phyloP scores from a whole-genome alignment of 2,888 invertebrate species.

The Erpobdella octoculata region DNA sequence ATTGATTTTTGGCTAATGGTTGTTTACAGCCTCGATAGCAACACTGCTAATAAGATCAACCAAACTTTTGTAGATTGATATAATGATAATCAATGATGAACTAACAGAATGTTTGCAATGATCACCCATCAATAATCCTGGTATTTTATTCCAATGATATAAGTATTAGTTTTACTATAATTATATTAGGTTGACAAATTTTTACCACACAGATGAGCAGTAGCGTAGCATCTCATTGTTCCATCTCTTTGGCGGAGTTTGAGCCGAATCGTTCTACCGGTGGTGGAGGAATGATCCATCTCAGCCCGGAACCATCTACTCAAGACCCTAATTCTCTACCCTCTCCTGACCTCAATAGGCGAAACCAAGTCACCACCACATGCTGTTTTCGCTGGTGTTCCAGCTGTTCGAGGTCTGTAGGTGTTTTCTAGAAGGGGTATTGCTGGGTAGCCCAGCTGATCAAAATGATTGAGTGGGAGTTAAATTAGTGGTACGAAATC shows the following conservation, averaged over 20 bases:
- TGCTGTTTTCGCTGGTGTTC: constrained; percentile 33
- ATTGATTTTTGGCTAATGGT: too few relatives aligned
- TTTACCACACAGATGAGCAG: not conserved
- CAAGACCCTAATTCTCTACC: constrained; percentile 19
- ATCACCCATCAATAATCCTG: too few relatives aligned
- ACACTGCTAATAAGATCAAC: too few relatives aligned
- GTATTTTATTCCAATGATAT: too few relatives aligned
- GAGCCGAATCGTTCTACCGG: constrained; percentile 5
- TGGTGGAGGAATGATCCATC: constrained; percentile 13
- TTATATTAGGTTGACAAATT: not conserved
- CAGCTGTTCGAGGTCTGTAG: constrained; percentile 28
- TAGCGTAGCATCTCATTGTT: constrained; percentile 30
- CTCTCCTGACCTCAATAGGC: constrained; percentile 16
- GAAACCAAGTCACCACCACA: constrained; percentile 19
- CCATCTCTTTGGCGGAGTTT: constrained; percentile 25
- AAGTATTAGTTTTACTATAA: not conserved
- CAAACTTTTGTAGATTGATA: too few relatives aligned
- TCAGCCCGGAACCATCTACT: constrained; percentile 15
- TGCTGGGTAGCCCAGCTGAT: too few relatives aligned
- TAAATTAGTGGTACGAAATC: too few relatives aligned
- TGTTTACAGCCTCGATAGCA: too few relatives aligned
- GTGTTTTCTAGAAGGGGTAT: too few relatives aligned
- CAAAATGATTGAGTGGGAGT: too few relatives aligned
- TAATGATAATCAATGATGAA: too few relatives aligned
- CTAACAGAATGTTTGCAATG: too few relatives aligned